A percentile compares a stretch with the other conserved stretches of the same genome.
phyloP scores from a whole-genome alignment of 2,888 invertebrate genomes.

The Hypercompe scribonia region DNA sequence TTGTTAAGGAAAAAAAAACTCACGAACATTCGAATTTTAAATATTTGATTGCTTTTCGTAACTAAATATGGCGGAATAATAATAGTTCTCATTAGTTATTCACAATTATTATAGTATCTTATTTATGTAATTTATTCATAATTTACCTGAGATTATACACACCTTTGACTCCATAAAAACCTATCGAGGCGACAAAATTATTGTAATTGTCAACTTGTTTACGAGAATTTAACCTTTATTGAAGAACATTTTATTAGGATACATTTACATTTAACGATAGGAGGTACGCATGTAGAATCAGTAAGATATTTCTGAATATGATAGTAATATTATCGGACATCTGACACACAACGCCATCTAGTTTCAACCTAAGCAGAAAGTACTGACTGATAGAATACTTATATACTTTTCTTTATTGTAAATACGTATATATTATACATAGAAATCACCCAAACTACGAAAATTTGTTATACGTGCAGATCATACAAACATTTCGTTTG shows the following conservation, averaged over 20 bases:
- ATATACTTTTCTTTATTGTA: too few relatives aligned
- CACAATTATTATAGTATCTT: not conserved
- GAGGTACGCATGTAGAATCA: not conserved
- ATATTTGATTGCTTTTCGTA: not conserved
- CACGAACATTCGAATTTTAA: not conserved
- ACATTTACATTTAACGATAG: not conserved
- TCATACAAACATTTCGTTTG: too few relatives aligned
- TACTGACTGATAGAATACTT: too few relatives aligned
- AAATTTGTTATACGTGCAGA: too few relatives aligned
- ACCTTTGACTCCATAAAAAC: not conserved
- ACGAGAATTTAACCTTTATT: not conserved
- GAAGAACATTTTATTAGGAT: not conserved
- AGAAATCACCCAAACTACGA: too few relatives aligned
- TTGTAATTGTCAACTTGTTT: not conserved
- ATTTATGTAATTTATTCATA: not conserved
- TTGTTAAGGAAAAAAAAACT: not conserved
- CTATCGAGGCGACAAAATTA: not conserved
- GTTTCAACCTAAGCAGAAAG: too few relatives aligned
- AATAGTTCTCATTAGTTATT: not conserved
- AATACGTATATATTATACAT: too few relatives aligned
- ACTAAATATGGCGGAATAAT: not conserved
- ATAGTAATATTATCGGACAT: too few relatives aligned
- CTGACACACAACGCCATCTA: too few relatives aligned
- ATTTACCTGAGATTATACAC: not conserved
- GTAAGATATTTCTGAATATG: too few relatives aligned